These are phyloP conservation scores for Leptinotarsa haldemani DNA, from an alignment of 2,888 invertebrate genomes.

Conservation along the genomic window DNA sequence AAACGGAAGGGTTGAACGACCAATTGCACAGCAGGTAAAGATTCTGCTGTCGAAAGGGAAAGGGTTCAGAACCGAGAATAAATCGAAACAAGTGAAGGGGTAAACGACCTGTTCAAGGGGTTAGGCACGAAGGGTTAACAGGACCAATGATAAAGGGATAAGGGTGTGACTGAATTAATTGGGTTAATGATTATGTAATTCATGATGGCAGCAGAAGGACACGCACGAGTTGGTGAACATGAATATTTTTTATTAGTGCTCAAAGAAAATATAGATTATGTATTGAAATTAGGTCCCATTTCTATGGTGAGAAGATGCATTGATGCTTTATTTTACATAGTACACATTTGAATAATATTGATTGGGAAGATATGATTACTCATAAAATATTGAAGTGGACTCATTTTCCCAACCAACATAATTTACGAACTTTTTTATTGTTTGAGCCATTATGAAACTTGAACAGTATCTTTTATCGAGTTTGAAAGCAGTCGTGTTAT, in stretches of 20 bases:
- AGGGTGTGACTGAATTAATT: conserved; percentile 56
- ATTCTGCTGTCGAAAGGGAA: conserved; percentile 55
- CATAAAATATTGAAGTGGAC: no score
- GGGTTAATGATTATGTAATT: conserved; percentile 38
- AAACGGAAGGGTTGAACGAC: conserved; percentile 54
- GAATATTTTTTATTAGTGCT: not conserved
- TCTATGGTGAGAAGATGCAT: no score
- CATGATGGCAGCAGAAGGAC: conserved; percentile 36
- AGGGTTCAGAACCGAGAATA: conserved; percentile 44
- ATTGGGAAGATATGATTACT: no score
- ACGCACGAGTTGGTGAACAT: no score
- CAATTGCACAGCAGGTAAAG: conserved; percentile 50
- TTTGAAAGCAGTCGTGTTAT: no score
- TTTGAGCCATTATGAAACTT: no score
- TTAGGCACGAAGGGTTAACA: conserved; percentile 40
- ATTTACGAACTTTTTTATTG: no score
- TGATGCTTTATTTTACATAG: no score
- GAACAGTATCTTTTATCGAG: no score
- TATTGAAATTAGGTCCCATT: no score
- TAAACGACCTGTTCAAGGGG: conserved; percentile 42
- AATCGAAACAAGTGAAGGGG: conserved; percentile 48
- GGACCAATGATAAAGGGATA: conserved; percentile 47
- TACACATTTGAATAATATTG: no score
- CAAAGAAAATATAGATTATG: not conserved
- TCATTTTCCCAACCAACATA: no score